Conservation (phyloP, 2,888 invertebrate genomes). For the Hermaeophaga mercurialis region DNA sequence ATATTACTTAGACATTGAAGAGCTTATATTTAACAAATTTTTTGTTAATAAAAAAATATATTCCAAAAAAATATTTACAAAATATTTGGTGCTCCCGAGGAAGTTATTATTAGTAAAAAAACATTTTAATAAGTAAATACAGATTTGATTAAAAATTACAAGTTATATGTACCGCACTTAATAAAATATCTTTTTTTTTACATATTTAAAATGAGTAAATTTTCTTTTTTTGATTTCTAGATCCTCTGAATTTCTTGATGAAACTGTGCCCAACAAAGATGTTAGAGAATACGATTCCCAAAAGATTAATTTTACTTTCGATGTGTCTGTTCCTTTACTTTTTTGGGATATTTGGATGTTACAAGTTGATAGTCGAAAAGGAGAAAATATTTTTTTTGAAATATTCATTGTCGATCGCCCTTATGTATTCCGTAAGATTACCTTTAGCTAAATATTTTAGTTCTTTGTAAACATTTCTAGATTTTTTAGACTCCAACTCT, state of each 20-base stretch:
- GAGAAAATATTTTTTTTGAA: not conserved
- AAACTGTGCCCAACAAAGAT: not conserved
- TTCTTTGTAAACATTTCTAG: not conserved
- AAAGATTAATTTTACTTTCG: not conserved
- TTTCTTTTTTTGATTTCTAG: no score
- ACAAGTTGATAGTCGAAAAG: not conserved
- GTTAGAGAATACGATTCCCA: not conserved
- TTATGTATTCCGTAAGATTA: not conserved
- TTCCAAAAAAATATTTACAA: no score
- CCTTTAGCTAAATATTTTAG: not conserved
- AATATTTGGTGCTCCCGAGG: no score
- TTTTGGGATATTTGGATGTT: not conserved
- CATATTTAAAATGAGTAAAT: no score
- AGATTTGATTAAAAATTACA: no score
- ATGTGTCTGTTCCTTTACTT: not conserved
- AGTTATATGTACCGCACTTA: no score
- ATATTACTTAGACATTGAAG: no score
- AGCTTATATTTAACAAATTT: no score
- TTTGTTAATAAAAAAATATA: no score
- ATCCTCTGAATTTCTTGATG: constrained; percentile 1
- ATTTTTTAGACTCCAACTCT: not conserved
- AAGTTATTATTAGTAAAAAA: no score
- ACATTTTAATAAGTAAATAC: no score
- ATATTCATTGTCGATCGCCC: not conserved
- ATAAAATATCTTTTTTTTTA: no score